Percentiles rank a stretch among this genome's conserved stretches.
These are phyloP conservation scores for Serinus canaria DNA, from an alignment of 2,113 vertebrate species.

Conservation along the genomic window DNA sequence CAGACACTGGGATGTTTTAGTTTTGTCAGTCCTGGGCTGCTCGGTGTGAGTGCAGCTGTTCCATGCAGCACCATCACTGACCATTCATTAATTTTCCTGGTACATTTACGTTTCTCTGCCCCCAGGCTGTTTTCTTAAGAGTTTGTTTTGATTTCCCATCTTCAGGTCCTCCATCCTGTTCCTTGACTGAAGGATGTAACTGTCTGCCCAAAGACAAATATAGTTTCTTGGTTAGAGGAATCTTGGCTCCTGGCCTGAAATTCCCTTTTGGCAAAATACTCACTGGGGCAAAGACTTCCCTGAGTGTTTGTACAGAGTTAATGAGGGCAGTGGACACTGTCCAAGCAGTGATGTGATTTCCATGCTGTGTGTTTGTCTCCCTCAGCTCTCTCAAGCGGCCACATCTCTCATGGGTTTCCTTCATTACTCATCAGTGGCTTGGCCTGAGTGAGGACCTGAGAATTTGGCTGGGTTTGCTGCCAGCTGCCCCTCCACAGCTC, in stretches of 20 bases:
- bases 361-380: not conserved
- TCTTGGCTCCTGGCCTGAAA: slow-evolving; percentile 36
- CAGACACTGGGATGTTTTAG: not conserved
- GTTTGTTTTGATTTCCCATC: slow-evolving; percentile 38
- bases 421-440: not conserved
- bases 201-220: slow-evolving; percentile 53
- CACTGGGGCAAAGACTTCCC: slow-evolving; percentile 10
- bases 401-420: not conserved
- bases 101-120: slow-evolving; percentile 3
- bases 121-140: slow-evolving; percentile 23
- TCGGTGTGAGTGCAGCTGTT: not conserved
- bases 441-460: not conserved
- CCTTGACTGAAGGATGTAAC: slow-evolving; percentile 1
- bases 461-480: not conserved
- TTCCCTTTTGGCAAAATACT: not conserved
- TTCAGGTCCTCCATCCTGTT: slow-evolving; percentile 42
- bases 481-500: not conserved
- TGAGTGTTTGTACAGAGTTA: slow-evolving; percentile 14
- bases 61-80: not conserved
- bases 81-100: not conserved
- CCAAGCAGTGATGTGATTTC: not conserved
- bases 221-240: slow-evolving; percentile 28
- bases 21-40: not conserved
- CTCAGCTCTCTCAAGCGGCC: not conserved
- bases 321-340: not conserved